A percentile compares a stretch with the other conserved stretches of the same genome.
Evolutionary conservation across 2,888 invertebrate genomes (phyloP).

Genomic region (Harpalus rufipes): DNA sequence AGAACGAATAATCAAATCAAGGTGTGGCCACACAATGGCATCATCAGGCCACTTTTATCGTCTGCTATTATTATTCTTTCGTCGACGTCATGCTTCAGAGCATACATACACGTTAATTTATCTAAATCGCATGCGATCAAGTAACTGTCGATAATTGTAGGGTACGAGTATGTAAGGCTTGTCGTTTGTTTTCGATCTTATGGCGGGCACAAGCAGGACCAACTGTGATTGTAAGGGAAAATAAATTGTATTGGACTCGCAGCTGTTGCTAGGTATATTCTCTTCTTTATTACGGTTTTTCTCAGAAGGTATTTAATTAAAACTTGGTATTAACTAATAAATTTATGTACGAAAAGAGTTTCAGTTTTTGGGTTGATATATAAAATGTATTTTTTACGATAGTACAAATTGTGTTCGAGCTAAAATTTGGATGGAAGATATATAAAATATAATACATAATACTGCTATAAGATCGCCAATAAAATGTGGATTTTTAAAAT

Average conservation of each 20-base stretch:
- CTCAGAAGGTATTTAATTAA: conserved; percentile 27
- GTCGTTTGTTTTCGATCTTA: conserved; percentile 39
- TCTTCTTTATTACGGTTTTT: conserved; percentile 36
- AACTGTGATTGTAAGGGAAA: conserved; percentile 13
- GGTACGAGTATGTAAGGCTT: neutral
- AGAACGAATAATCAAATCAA: conserved; percentile 33
- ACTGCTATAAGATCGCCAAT: too few species aligned
- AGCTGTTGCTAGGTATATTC: conserved; percentile 21
- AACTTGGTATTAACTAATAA: conserved; percentile 32
- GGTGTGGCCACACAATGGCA: conserved; percentile 47
- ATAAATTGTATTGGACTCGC: conserved; percentile 17
- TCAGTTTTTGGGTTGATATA: neutral
- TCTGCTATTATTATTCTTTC: conserved; percentile 49
- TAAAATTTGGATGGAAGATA: too few species aligned
- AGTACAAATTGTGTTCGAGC: neutral
- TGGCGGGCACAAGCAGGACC: neutral
- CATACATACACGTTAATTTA: conserved; percentile 35
- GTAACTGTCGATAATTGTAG: conserved; percentile 43
- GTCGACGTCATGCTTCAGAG: conserved; percentile 26
- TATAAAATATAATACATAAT: too few species aligned
- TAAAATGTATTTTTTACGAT: neutral
- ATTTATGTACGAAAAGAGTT: conserved; percentile 4
- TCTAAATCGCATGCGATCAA: conserved; percentile 32
- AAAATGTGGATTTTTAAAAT: too few species aligned
- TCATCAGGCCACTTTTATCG: conserved; percentile 46